Evolutionary conservation across 2,888 invertebrate species (phyloP), one percentile per base, ranked within the genome.

Genomic region (Leptinotarsa juncta): DNA sequence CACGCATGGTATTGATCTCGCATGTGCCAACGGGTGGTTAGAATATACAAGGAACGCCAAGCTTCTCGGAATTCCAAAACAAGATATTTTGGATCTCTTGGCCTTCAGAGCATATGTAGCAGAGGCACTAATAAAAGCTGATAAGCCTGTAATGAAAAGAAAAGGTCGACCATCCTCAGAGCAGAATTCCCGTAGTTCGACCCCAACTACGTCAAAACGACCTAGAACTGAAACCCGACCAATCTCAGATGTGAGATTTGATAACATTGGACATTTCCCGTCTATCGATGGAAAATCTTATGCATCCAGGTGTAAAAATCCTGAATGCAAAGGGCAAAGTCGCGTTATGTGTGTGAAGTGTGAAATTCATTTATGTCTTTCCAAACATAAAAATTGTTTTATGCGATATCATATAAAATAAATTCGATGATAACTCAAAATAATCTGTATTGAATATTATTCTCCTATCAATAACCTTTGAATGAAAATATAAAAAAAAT

Each of bases 241-340:
- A 55, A 55, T 55, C 55, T 55, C 55, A 55, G 26, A 26, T 26
- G 26, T 26, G 26, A 26, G 26, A 26, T 26, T 26, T 26, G 26
- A 26, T 26, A 26, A 26, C 26, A 26, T 26, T 26, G 26, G 26
- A 26, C 26, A 26, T 26, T 26, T 26, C 26, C 5, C 26, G 62
- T 32, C 62, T 62, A 32, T 62, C 26, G 62, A 62, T 62, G 62
- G 32, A 16, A 62, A 32, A 65, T 65, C 65, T 48, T 48, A 65
- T 65, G 32, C 42, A 65, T 26, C 65, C n/a, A 65, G 48, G 65
- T 65, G 65, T 48, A 65, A 65, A 65, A 65, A 65, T 65, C 48
- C 32, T 65, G 65, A 65, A 65, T 65, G 65, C 48, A 65, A 65
- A 65, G 42, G 65, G 26, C 65, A 65, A 32, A 32, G 65, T 65